Evolutionary conservation across 2,888 invertebrate species (phyloP).

Genomic region (Xylota sylvarum): DNA sequence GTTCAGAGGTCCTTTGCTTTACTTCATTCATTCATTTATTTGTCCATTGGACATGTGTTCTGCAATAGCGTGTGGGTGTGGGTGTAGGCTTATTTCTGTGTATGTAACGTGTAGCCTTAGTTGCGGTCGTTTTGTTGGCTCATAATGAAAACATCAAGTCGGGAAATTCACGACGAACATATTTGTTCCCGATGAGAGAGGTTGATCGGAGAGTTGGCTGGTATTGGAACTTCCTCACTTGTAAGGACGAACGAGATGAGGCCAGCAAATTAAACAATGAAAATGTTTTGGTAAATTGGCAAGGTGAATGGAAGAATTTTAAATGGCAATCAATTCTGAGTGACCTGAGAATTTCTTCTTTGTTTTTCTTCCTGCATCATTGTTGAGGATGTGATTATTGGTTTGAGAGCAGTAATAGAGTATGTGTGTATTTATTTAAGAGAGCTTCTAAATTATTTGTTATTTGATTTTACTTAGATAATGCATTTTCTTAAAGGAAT

Average conservation of each 20-base stretch:
- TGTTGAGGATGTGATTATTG: background rate
- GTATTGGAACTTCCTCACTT: constrained; percentile 6
- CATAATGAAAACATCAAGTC: constrained; percentile 75
- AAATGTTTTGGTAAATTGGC: constrained; percentile 72
- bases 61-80: background rate
- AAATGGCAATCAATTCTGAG: constrained; percentile 59
- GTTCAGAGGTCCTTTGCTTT: constrained; percentile 52
- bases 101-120: constrained; percentile 39
- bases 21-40: constrained; percentile 72
- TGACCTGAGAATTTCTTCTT: constrained; percentile 18
- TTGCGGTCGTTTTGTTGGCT: constrained; percentile 61
- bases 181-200: constrained; percentile 51
- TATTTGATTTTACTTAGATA: constrained; percentile 67
- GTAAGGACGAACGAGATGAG: background rate
- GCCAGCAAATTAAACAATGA: constrained; percentile 53
- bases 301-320: constrained; percentile 63
- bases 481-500: constrained; percentile 52
- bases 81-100: background rate
- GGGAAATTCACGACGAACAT: constrained; percentile 61
- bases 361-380: constrained; percentile 2
- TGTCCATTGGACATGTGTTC: constrained; percentile 66
- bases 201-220: background rate
- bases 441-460: constrained; percentile 52
- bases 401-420: background rate
- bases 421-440: background rate